Conservation (phyloP, 1,140 invertebrate genomes). For the Oreohelix idahoensis region DNA sequence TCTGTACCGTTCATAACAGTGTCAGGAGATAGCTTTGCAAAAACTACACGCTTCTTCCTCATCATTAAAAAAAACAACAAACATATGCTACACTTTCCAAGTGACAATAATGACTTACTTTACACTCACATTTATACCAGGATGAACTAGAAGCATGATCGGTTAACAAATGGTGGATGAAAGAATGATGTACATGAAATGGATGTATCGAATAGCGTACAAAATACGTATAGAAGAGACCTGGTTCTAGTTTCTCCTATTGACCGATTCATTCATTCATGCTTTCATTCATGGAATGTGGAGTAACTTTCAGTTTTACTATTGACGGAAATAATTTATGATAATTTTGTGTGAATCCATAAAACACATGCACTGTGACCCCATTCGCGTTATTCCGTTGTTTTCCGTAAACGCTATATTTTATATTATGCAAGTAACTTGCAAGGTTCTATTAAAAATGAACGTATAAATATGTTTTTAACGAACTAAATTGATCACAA, state of each 20-base stretch:
- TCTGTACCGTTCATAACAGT: too few species aligned
- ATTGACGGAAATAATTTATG: conserved; percentile 3
- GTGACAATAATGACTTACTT: too few species aligned
- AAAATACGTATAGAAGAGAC: too few species aligned
- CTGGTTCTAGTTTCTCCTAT: background rate
- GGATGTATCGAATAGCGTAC: too few species aligned
- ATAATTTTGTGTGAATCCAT: background rate
- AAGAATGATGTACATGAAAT: too few species aligned
- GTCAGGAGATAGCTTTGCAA: too few species aligned
- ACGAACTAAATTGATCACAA: background rate
- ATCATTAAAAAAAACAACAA: too few species aligned
- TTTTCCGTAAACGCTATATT: background rate
- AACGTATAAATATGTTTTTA: background rate
- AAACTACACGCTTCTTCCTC: too few species aligned
- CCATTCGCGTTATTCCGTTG: background rate
- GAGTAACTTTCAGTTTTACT: conserved; percentile 17
- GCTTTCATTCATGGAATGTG: background rate
- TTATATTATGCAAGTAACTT: background rate
- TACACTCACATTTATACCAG: too few species aligned
- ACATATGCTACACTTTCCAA: too few species aligned
- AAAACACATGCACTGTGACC: background rate
- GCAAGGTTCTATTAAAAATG: background rate
- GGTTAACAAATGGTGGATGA: too few species aligned
- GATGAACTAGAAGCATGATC: too few species aligned
- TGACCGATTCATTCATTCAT: background rate